Percentiles rank a stretch among this genome's conserved stretches.
These are phyloP conservation scores for Oxyscelio sp. DNA, from an alignment of 2,888 invertebrate genomes.

Conservation along the genomic window DNA sequence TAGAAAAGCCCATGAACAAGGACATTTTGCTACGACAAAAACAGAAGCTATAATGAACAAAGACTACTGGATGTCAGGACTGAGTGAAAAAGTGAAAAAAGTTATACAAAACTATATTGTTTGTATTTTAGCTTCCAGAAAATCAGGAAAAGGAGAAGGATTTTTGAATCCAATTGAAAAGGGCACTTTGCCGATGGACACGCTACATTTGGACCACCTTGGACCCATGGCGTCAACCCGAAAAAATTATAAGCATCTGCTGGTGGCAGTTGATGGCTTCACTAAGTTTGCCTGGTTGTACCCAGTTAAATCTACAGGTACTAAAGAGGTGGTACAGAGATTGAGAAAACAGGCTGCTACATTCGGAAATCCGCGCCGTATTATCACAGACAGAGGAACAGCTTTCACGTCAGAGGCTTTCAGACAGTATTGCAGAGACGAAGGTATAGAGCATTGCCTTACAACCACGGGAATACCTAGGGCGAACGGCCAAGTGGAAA, in stretches of 20 bases:
- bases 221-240: conserved; percentile 1
- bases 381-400: conserved; percentile 63
- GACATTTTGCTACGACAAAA: not conserved
- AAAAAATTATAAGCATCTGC: not conserved
- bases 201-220: conserved; percentile 6
- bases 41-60: not conserved
- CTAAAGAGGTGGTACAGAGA: conserved; percentile 75
- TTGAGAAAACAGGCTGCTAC: conserved; percentile 69
- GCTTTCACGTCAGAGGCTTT: conserved; percentile 62
- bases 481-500: too few relatives aligned
- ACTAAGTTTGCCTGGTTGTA: too few relatives aligned
- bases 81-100: too few relatives aligned
- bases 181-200: too few relatives aligned
- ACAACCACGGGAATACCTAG: too few relatives aligned
- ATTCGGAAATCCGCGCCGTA: conserved; percentile 74
- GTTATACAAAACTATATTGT: not conserved
- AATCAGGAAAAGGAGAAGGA: not conserved
- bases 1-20: too few relatives aligned
- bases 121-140: not conserved
- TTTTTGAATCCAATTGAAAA: too few relatives aligned
- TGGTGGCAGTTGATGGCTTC: conserved; percentile 23
- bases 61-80: not conserved
- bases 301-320: conserved; percentile 62
- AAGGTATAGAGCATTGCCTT: too few relatives aligned
- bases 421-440: conserved; percentile 21